A percentile compares a stretch with the other conserved stretches of the same genome.
These are phyloP conservation scores for Dendrolimus houi DNA, from an alignment of 2,888 invertebrate species.

Conservation along the genomic window DNA sequence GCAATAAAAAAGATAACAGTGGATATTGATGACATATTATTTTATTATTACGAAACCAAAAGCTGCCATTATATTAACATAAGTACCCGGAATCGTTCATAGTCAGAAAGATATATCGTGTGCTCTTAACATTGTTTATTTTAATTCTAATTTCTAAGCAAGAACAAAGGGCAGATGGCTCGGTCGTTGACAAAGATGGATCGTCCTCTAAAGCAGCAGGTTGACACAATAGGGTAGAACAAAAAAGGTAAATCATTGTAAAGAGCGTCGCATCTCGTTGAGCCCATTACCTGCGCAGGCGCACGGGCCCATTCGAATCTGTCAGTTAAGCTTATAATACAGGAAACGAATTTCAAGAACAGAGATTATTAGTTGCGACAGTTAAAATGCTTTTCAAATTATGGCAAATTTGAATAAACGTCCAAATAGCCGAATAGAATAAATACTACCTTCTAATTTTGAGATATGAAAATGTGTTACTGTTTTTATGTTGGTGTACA, in stretches of 20 bases:
- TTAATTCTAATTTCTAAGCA: conserved; percentile 66
- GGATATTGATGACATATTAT: too few relatives aligned
- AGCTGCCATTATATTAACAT: too few relatives aligned
- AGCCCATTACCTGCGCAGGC: conserved; percentile 54
- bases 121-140: conserved; percentile 40
- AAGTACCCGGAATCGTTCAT: not conserved
- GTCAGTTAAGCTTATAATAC: conserved; percentile 42
- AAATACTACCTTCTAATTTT: too few relatives aligned
- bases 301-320: conserved; percentile 51
- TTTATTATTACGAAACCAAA: too few relatives aligned
- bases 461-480: too few relatives aligned
- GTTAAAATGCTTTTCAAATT: too few relatives aligned
- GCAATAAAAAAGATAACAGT: too few relatives aligned
- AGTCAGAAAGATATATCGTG: conserved; percentile 22
- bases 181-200: conserved; percentile 59
- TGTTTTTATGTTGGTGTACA: too few relatives aligned
- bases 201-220: conserved; percentile 40
- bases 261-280: conserved; percentile 38
- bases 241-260: conserved; percentile 48
- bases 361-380: conserved; percentile 41
- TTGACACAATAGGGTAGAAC: conserved; percentile 41
- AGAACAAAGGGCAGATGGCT: conserved; percentile 60
- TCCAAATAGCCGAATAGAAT: too few relatives aligned
- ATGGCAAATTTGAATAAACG: too few relatives aligned
- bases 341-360: conserved; percentile 28